A percentile compares a stretch with the other conserved stretches of the same genome.
Evolutionary conservation across 2,113 vertebrate genomes (phyloP).

Genomic region (Nicator chloris): DNA sequence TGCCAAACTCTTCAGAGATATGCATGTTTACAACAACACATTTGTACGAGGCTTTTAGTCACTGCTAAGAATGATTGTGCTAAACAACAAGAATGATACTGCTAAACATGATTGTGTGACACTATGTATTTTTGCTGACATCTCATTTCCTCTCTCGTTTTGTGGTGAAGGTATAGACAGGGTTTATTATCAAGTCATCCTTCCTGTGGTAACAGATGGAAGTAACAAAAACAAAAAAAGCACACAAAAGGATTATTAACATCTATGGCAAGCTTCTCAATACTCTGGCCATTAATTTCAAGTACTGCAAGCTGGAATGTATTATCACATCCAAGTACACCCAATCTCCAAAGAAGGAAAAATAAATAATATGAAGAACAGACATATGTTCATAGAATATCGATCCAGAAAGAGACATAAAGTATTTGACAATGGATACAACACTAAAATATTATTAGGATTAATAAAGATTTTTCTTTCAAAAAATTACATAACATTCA

Average conservation of each 20-base stretch:
- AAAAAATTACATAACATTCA: neutral
- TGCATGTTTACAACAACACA: neutral
- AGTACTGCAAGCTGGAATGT: constrained; percentile 37
- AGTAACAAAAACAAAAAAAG: constrained; percentile 35
- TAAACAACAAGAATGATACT: too few relatives aligned
- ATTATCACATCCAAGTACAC: constrained; percentile 36
- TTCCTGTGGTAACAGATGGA: constrained; percentile 59
- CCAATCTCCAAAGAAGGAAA: neutral
- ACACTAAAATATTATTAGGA: neutral
- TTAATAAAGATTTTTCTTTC: neutral
- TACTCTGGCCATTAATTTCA: constrained; percentile 11
- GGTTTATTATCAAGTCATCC: constrained; percentile 60
- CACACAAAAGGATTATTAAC: constrained; percentile 26
- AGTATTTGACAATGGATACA: neutral
- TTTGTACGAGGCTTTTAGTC: constrained; percentile 21
- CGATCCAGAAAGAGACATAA: constrained; percentile 14
- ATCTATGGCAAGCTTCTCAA: constrained; percentile 2
- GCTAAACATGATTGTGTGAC: constrained; percentile 10
- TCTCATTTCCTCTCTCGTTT: constrained; percentile 66
- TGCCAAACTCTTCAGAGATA: neutral
- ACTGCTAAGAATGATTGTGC: constrained; percentile 34
- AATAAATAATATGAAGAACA: neutral
- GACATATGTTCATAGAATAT: neutral
- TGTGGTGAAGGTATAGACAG: constrained; percentile 50
- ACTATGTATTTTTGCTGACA: constrained; percentile 60